A percentile compares a stretch with the other conserved stretches of the same genome.
These are phyloP conservation scores for Galerucella calmariensis DNA, from an alignment of 2,888 invertebrate species.

Conservation along the genomic window DNA sequence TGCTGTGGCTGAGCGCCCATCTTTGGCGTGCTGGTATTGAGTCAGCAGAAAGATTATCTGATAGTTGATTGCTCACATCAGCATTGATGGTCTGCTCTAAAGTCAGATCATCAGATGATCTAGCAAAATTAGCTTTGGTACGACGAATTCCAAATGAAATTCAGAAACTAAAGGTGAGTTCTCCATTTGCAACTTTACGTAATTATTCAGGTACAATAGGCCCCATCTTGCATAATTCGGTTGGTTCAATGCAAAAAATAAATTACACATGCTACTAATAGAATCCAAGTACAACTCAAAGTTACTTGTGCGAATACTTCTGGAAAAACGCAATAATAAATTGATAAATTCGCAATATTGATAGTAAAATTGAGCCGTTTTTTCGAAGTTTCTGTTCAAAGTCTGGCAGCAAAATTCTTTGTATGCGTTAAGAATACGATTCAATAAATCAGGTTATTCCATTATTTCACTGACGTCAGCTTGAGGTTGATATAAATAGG, in stretches of 20 bases:
- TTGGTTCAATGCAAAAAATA: conserved; percentile 24
- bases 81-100: too few species aligned
- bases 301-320: conserved; percentile 24
- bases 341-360: conserved; percentile 31
- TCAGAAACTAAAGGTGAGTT: too few species aligned
- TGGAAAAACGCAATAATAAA: conserved; percentile 25
- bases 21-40: conserved; percentile 28
- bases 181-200: too few species aligned
- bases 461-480: too few species aligned
- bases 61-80: too few species aligned
- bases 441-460: conserved; percentile 9
- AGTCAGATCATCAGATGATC: too few species aligned
- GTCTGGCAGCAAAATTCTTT: conserved; percentile 30
- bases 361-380: conserved; percentile 31
- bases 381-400: conserved; percentile 18
- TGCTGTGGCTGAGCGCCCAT: conserved; percentile 2
- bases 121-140: too few species aligned
- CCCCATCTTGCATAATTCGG: conserved; percentile 30
- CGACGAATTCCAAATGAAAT: too few species aligned
- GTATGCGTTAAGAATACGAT: conserved; percentile 25
- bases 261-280: background rate
- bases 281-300: too few species aligned
- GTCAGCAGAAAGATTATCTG: conserved; percentile 38
- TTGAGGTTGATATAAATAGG: too few species aligned
- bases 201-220: conserved; percentile 21